Percentiles rank a stretch among this genome's conserved stretches.
Evolutionary conservation across 2,113 vertebrate species (phyloP).

Genomic region (Jacana jacana): DNA sequence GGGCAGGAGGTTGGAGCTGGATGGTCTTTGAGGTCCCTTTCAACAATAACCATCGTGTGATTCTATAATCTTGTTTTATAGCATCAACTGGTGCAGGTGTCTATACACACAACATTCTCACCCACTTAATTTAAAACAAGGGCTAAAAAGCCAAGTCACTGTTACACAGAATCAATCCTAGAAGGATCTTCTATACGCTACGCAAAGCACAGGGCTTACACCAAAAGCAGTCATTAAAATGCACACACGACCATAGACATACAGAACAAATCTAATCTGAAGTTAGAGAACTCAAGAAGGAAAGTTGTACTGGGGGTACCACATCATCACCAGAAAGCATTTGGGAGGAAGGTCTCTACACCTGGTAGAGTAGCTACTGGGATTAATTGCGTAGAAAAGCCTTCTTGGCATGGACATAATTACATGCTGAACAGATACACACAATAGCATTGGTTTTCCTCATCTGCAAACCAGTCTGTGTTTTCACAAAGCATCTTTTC

Average conservation of each 20-base stretch:
- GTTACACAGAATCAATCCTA: neutral
- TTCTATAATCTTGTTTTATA: neutral
- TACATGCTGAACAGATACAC: neutral
- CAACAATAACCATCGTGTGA: too few relatives aligned
- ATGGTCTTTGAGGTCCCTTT: too few relatives aligned
- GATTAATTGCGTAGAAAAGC: neutral
- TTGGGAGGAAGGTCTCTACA: neutral
- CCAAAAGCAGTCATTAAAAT: neutral
- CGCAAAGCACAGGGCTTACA: neutral
- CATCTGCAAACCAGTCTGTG: neutral
- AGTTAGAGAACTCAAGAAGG: neutral
- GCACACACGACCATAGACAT: neutral
- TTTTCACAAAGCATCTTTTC: neutral
- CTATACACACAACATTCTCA: accelerated
- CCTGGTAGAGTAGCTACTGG: neutral
- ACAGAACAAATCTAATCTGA: neutral
- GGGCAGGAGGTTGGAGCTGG: too few relatives aligned
- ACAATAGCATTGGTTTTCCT: too few relatives aligned
- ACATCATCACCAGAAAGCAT: neutral
- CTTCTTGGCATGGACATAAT: neutral
- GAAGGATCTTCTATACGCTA: neutral
- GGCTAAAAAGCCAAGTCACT: neutral
- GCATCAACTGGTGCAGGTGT: neutral
- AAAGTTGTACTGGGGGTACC: neutral
- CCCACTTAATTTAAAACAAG: neutral